Percentiles rank a stretch among this genome's conserved stretches.
phyloP scores from a whole-genome alignment of 2,113 vertebrate genomes.

The Epinephelus moara region DNA sequence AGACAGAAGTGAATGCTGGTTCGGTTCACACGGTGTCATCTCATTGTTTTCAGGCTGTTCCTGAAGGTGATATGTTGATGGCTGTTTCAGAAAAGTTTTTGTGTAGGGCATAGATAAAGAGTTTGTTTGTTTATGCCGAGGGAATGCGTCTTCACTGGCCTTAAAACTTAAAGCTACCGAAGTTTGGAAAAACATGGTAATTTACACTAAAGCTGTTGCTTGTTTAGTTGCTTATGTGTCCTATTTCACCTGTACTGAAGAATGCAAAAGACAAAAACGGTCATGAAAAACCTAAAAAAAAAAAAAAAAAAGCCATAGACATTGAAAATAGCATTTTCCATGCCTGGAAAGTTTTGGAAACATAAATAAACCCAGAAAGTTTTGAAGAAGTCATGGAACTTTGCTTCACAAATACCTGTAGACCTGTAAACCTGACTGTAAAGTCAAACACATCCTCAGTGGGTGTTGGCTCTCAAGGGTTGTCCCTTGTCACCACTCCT shows the following conservation, averaged over 20 bases:
- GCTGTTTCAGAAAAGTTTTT: conserved; percentile 6
- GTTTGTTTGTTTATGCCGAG: neutral
- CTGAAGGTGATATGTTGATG: neutral
- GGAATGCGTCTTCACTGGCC: neutral
- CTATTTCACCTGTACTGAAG: neutral
- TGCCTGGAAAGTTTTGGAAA: too few species aligned
- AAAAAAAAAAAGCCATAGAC: too few species aligned
- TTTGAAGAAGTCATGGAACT: too few species aligned
- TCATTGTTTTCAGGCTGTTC: conserved; percentile 7
- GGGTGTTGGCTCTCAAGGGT: too few species aligned
- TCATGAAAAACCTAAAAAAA: too few species aligned
- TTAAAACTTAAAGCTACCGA: neutral
- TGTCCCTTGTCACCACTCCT: too few species aligned
- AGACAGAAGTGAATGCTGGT: neutral
- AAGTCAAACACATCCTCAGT: too few species aligned
- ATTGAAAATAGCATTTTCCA: too few species aligned
- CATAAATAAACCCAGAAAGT: too few species aligned
- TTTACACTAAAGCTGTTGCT: neutral
- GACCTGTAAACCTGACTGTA: too few species aligned
- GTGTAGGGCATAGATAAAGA: neutral
- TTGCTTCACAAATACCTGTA: too few species aligned
- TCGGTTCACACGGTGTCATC: neutral
- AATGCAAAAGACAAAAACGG: neutral
- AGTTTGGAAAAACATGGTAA: neutral
- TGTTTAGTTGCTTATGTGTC: neutral